Conservation (phyloP, 2,888 invertebrate species). For the Acronicta aceris region DNA sequence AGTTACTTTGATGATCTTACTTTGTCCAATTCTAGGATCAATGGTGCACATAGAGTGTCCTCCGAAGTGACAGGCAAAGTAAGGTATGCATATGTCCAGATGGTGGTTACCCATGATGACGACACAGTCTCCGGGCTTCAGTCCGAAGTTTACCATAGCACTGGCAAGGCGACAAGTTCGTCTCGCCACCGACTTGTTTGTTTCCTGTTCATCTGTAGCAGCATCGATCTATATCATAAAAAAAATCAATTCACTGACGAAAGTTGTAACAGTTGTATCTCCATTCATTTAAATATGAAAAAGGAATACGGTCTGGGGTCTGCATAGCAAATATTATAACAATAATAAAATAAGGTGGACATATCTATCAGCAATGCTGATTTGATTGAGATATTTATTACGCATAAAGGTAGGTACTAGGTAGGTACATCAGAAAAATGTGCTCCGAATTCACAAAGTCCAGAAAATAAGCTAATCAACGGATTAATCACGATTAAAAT, state of each 20-base stretch:
- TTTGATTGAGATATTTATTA: no score
- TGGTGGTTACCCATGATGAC: constrained; percentile 67
- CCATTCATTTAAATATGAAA: no score
- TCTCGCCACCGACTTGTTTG: constrained; percentile 64
- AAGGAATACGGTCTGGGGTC: no score
- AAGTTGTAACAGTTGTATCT: no score
- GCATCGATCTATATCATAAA: constrained; percentile 63
- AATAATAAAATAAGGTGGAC: no score
- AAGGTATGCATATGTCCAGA: constrained; percentile 66
- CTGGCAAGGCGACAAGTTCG: constrained; percentile 64
- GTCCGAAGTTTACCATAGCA: constrained; percentile 64
- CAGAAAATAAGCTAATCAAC: no score
- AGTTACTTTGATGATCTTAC: constrained; percentile 50
- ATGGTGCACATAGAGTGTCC: constrained; percentile 66
- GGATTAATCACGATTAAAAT: no score
- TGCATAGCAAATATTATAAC: no score
- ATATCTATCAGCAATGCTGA: no score
- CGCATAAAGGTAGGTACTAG: no score
- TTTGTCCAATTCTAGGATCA: constrained; percentile 56
- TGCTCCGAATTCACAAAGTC: no score
- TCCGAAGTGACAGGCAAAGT: constrained; percentile 66
- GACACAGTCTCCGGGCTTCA: constrained; percentile 65
- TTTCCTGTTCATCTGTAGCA: constrained; percentile 60
- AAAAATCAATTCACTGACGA: background rate
- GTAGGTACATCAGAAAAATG: no score